Percentiles rank a stretch among this genome's conserved stretches.
phyloP scores from a whole-genome alignment of 1,140 invertebrate species.

The Neotoxoptera formosana region DNA sequence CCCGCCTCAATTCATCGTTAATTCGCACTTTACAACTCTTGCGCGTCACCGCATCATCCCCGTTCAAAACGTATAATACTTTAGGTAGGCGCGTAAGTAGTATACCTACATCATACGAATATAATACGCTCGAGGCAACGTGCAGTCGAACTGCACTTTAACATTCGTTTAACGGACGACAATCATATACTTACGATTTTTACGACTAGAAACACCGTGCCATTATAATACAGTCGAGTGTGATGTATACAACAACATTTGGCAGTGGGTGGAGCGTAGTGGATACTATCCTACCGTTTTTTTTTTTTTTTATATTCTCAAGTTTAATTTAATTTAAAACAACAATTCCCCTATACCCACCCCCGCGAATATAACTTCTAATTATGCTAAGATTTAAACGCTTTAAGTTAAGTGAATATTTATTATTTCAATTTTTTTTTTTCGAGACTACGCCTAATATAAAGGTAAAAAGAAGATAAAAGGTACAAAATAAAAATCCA shows the following conservation, averaged over 20 bases:
- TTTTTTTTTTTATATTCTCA: background rate
- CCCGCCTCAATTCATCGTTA: background rate
- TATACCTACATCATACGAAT: background rate
- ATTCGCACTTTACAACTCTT: conserved; percentile 25
- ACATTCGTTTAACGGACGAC: background rate
- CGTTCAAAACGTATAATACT: background rate
- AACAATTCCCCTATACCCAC: background rate
- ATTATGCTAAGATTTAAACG: background rate
- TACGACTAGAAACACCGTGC: background rate
- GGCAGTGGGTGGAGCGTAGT: background rate
- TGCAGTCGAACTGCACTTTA: background rate
- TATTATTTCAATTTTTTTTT: background rate
- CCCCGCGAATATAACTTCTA: background rate
- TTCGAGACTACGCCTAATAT: background rate
- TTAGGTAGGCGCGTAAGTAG: background rate
- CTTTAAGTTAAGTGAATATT: too few relatives aligned
- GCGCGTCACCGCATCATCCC: background rate
- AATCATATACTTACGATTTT: too few relatives aligned
- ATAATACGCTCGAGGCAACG: background rate
- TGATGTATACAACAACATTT: background rate
- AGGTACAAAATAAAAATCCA: background rate
- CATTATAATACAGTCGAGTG: background rate
- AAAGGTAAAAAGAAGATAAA: background rate
- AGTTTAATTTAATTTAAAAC: conserved; percentile 10
- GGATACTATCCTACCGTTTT: background rate